Evolutionary conservation across 1,140 invertebrate species (phyloP).

Genomic region (Hyles euphorbiae): DNA sequence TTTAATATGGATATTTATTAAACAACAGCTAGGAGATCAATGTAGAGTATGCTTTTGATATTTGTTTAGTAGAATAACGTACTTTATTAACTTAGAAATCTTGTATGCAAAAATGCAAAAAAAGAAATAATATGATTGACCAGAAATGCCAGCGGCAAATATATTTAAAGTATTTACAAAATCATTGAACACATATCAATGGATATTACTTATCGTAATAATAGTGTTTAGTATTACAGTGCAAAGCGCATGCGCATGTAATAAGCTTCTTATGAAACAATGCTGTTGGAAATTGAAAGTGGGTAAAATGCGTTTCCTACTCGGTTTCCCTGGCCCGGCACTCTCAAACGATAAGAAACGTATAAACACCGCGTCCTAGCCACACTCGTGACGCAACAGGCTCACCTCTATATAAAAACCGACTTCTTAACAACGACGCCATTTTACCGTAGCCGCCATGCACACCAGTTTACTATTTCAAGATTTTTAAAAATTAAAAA

Average conservation of each 20-base stretch:
- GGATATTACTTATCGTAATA: too few species aligned
- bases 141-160: too few species aligned
- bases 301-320: slow-evolving; percentile 17
- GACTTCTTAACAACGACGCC: slow-evolving; percentile 40
- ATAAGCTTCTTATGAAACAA: slow-evolving; percentile 9
- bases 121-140: too few species aligned
- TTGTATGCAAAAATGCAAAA: too few species aligned
- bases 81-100: too few species aligned
- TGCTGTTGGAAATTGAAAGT: slow-evolving; percentile 21
- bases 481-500: not conserved
- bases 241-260: not conserved
- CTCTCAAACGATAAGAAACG: slow-evolving; percentile 42
- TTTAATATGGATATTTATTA: too few species aligned
- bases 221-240: too few species aligned
- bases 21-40: too few species aligned
- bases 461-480: slow-evolving; percentile 27
- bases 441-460: slow-evolving; percentile 56
- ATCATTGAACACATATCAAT: too few species aligned
- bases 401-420: slow-evolving; percentile 60
- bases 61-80: too few species aligned
- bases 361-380: slow-evolving; percentile 45
- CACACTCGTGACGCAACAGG: slow-evolving; percentile 67
- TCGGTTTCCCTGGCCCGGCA: slow-evolving; percentile 3
- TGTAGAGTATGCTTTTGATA: too few species aligned
- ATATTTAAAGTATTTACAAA: too few species aligned